Evolutionary conservation across 2,888 invertebrate genomes (phyloP).

Genomic region (Drosophila histrio): DNA sequence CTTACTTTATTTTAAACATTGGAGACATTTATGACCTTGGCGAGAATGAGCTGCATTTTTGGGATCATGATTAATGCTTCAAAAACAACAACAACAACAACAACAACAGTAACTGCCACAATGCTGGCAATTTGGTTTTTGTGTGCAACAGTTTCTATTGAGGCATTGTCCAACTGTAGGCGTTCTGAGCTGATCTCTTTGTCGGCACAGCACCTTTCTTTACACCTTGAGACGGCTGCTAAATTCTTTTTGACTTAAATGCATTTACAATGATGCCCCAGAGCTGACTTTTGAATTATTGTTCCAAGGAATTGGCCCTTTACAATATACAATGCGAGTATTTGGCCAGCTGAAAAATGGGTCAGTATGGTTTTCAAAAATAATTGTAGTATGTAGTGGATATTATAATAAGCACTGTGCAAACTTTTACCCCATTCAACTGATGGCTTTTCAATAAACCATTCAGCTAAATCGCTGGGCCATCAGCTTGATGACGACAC

Average conservation of each 20-base stretch:
- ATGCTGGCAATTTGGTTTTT: slow-evolving; percentile 42
- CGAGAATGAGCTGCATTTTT: slow-evolving; percentile 9
- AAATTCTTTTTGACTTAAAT: slow-evolving; percentile 37
- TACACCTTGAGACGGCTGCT: slow-evolving; percentile 58
- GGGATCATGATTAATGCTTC: slow-evolving; percentile 63
- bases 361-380: slow-evolving; percentile 29
- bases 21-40: slow-evolving; percentile 73
- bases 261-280: slow-evolving; percentile 61
- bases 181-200: slow-evolving; percentile 64
- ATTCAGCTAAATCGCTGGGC: slow-evolving; percentile 52
- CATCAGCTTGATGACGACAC: slow-evolving; percentile 50
- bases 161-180: slow-evolving; percentile 64
- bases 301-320: slow-evolving; percentile 38
- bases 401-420: slow-evolving; percentile 54
- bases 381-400: slow-evolving; percentile 6
- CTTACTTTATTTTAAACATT: slow-evolving; percentile 43
- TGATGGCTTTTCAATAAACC: slow-evolving; percentile 71
- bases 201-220: slow-evolving; percentile 64
- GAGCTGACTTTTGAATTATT: slow-evolving; percentile 64
- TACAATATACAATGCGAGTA: background rate
- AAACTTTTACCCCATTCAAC: slow-evolving; percentile 61
- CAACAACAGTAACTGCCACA: slow-evolving; percentile 39
- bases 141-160: slow-evolving; percentile 68
- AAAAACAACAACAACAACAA: slow-evolving; percentile 6
- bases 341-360: slow-evolving; percentile 47